phyloP scores from a whole-genome alignment of 2,888 invertebrate species.

The Drosophila borborema region DNA sequence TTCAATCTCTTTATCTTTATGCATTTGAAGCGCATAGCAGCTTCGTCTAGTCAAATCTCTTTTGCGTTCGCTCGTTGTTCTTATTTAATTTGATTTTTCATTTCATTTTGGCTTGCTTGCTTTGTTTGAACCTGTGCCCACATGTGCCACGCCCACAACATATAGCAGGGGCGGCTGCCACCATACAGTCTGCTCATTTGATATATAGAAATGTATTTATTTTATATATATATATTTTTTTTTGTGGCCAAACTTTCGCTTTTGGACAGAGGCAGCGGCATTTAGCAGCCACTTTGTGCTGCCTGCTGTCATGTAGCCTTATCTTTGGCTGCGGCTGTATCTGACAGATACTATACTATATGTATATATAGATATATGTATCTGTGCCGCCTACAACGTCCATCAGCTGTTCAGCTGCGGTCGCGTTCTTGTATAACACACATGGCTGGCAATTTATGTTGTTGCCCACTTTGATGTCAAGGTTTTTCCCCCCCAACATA shows the following conservation, averaged over 20 bases:
- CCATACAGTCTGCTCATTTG: constrained; percentile 54
- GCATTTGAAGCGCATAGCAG: constrained; percentile 4
- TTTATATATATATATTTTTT: not conserved
- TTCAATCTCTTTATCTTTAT: not conserved
- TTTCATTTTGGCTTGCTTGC: constrained; percentile 18
- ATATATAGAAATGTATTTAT: not conserved
- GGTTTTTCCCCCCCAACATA: constrained; percentile 48
- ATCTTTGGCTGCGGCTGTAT: constrained; percentile 42
- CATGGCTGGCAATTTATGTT: constrained; percentile 57
- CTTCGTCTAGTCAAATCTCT: not conserved
- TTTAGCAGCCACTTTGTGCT: constrained; percentile 51
- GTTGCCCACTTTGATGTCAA: constrained; percentile 77
- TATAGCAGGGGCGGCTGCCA: constrained; percentile 33
- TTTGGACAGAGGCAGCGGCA: constrained; percentile 22
- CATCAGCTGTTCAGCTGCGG: constrained; percentile 61
- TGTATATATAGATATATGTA: constrained; percentile 51
- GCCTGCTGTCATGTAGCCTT: constrained; percentile 19
- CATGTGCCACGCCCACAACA: constrained; percentile 29
- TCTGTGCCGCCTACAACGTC: constrained; percentile 40
- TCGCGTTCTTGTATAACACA: constrained; percentile 43
- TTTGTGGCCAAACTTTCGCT: constrained; percentile 53
- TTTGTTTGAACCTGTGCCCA: constrained; percentile 25
- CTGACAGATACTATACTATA: constrained; percentile 70
- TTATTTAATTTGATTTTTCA: constrained; percentile 34
- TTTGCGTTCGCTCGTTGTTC: constrained; percentile 1